phyloP scores from a whole-genome alignment of 2,113 vertebrate genomes.

The Mobula hypostoma region DNA sequence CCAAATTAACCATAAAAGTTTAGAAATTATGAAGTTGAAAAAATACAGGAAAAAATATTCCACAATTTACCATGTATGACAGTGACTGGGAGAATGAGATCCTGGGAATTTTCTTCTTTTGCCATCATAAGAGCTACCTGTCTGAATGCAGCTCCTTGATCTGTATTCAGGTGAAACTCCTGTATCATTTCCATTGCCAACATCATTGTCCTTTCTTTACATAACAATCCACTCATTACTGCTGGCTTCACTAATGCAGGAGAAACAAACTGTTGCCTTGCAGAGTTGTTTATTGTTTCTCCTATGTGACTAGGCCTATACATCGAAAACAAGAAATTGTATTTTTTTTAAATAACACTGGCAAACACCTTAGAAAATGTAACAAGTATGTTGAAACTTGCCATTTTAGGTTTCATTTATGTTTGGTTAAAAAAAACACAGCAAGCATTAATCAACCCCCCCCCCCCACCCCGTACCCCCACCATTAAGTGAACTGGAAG shows the following conservation, averaged over 20 bases:
- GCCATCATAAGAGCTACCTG: slow-evolving; percentile 59
- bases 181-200: slow-evolving; percentile 52
- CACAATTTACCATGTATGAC: slow-evolving; percentile 56
- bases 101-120: neutral
- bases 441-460: neutral
- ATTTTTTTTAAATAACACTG: neutral
- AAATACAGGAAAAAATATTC: neutral
- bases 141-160: slow-evolving; percentile 54
- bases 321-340: neutral
- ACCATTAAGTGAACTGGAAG: neutral
- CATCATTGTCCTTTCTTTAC: slow-evolving; percentile 43
- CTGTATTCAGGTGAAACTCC: slow-evolving; percentile 53
- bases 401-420: neutral
- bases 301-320: neutral
- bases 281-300: neutral
- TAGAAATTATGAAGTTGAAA: neutral
- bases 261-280: slow-evolving; percentile 54
- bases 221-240: slow-evolving; percentile 40
- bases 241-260: slow-evolving; percentile 48
- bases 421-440: neutral
- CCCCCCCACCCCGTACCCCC: too few relatives aligned
- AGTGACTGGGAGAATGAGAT: slow-evolving; percentile 48
- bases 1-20: neutral
- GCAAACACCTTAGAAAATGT: neutral
- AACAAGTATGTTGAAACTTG: neutral